phyloP scores from a whole-genome alignment of 2,888 invertebrate species.

The Sinodicranocentrus sp. region DNA sequence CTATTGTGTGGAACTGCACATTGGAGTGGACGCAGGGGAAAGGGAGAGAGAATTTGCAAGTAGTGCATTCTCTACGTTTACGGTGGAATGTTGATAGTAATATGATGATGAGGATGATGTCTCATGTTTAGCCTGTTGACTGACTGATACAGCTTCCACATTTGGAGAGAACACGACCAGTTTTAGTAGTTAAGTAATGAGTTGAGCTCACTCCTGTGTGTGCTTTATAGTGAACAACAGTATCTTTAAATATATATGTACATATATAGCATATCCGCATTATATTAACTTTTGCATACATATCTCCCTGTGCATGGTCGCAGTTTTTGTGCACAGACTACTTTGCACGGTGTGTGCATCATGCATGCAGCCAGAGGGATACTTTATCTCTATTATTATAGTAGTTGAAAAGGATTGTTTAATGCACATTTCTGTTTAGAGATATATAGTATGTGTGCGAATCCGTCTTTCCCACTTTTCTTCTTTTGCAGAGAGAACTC shows the following conservation, averaged over 20 bases:
- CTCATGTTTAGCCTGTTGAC: constrained; percentile 22
- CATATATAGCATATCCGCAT: not conserved
- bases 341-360: not conserved
- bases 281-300: no score
- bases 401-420: constrained; percentile 64
- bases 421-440: constrained; percentile 64
- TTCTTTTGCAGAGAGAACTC: constrained; percentile 28
- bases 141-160: constrained; percentile 57
- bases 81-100: constrained; percentile 1
- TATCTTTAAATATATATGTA: not conserved
- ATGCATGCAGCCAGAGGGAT: constrained; percentile 45
- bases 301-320: no score
- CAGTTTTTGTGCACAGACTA: no score
- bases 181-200: constrained; percentile 40
- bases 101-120: constrained; percentile 29
- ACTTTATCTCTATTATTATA: constrained; percentile 53
- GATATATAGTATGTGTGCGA: constrained; percentile 32
- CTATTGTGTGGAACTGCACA: constrained; percentile 47
- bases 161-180: constrained; percentile 57
- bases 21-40: no score
- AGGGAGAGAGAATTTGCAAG: constrained; percentile 60
- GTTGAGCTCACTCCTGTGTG: not conserved
- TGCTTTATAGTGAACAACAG: no score
- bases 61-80: constrained; percentile 46
- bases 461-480: constrained; percentile 60